Base-by-base conservation (phyloP, 2,888 invertebrate species). In the Drosophila quinaria region DNA sequence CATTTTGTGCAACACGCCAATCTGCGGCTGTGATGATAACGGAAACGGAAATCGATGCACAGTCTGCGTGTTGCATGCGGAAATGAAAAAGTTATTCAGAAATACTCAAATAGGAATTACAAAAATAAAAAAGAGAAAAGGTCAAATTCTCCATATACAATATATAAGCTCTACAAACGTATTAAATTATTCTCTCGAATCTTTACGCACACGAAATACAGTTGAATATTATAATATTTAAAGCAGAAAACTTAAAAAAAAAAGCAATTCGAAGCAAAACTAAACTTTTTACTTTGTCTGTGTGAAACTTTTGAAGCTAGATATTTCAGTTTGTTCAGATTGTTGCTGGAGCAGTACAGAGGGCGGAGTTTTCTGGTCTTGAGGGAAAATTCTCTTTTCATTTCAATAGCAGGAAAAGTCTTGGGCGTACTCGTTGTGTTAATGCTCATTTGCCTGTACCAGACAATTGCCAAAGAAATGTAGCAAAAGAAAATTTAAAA, bases 31-130 rank as follows among this genome's bases (percentile, higher is more conserved):
- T 58, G 62, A 51, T 42, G 46, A 54, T 55, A 44, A 25, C 82
- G 83, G 83, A 82, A 82, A 59, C 78, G 83, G 87, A 84, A 84
- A 83, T 86, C 81, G 77, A 86, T 69, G 69, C 70, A 65, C 78
- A 70, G 68, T 66, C 68, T 67, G 70, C 72, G 71, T 79, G 71
- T 74, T 81, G 70, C 74, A 81, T 55, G 66, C 70, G 77, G 78
- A 84, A 81, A 87, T 78, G 70, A 73, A 78, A 70, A 67, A 22
- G 67, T 63, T 66, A 31, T 46, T 77, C 70, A 68, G 81, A 52
- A 46, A 59, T 44, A 29, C 29, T 8, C 29, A 29, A 29, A 29
- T 29, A 29, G 6, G 25, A 25, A 25, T 25, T 25, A 35, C 17
- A 29, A 37, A 9, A 37, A 50, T 9, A 52, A 13, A 22, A n/a